phyloP scores from a whole-genome alignment of 2,888 invertebrate genomes.

The Athalia circularis region DNA sequence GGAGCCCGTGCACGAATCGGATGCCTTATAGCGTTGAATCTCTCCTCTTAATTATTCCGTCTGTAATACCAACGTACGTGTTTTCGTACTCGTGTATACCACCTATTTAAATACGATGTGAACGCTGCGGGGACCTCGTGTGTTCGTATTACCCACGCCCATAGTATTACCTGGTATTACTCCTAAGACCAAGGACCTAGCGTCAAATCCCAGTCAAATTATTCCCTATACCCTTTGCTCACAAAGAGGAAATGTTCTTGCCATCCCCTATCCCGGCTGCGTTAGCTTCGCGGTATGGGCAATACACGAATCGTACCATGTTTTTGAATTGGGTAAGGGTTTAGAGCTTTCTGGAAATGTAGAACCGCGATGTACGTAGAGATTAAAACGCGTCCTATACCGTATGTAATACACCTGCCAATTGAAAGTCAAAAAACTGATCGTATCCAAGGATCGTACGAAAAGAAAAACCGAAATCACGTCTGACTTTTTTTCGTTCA shows the following conservation, averaged over 20 bases:
- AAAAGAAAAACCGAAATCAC: too few species aligned
- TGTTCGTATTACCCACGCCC: conserved; percentile 33
- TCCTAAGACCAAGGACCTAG: conserved; percentile 38
- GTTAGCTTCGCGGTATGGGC: background rate
- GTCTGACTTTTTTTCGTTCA: background rate
- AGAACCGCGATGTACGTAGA: background rate
- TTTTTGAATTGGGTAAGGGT: conserved; percentile 28
- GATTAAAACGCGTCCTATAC: background rate
- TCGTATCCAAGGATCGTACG: too few species aligned
- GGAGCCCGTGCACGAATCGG: background rate
- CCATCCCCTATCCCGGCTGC: background rate
- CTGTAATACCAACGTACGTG: conserved; percentile 40
- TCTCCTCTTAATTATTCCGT: conserved; percentile 41
- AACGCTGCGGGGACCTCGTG: conserved; percentile 7
- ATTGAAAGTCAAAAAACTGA: too few species aligned
- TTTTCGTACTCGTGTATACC: conserved; percentile 35
- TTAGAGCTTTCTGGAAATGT: conserved; percentile 23
- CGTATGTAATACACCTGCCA: background rate
- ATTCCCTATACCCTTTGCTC: conserved; percentile 28
- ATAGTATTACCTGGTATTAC: conserved; percentile 42
- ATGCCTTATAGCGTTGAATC: conserved; percentile 5
- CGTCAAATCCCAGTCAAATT: conserved; percentile 45
- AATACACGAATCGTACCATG: conserved; percentile 38
- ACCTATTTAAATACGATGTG: conserved; percentile 39
- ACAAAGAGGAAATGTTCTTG: conserved; percentile 20